Evolutionary conservation across 2,113 vertebrate species (phyloP).

Genomic region (Chloropsis hardwickii): DNA sequence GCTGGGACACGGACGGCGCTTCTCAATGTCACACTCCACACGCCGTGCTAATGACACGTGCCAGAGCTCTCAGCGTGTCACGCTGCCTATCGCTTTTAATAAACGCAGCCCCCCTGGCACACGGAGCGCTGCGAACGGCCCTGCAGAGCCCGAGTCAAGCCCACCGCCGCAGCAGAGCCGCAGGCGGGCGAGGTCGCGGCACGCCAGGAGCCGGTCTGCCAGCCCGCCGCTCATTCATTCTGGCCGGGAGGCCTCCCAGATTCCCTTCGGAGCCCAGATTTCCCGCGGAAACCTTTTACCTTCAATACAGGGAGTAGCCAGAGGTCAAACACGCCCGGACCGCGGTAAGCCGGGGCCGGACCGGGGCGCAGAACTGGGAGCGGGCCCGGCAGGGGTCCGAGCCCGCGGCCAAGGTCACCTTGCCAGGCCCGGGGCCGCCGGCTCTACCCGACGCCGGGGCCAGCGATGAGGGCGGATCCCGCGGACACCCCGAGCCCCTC

Average conservation of each 20-base stretch:
- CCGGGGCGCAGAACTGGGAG: not conserved
- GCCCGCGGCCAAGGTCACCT: slow-evolving; percentile 50
- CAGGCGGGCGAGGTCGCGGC: not conserved
- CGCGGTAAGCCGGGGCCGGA: not conserved
- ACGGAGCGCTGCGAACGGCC: not conserved
- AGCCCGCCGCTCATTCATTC: not conserved
- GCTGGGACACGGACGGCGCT: not conserved
- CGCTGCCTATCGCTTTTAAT: not conserved
- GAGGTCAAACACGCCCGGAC: not conserved
- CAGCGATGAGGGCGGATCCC: not conserved
- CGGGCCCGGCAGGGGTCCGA: not conserved
- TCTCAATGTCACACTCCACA: not conserved
- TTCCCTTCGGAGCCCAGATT: not conserved
- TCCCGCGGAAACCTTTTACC: not conserved
- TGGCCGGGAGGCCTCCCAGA: not conserved
- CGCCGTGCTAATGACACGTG: not conserved
- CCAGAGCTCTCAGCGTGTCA: not conserved
- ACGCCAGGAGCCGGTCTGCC: not conserved
- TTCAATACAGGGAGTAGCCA: not conserved
- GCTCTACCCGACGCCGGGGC: not conserved
- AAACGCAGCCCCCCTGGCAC: not conserved
- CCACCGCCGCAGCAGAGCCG: not conserved
- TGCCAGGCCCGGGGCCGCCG: not conserved
- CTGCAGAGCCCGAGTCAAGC: not conserved
- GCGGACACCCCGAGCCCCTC: not conserved